These are phyloP conservation scores for Rachycentron canadum DNA, from an alignment of 2,797 vertebrate species.

Conservation along the genomic window DNA sequence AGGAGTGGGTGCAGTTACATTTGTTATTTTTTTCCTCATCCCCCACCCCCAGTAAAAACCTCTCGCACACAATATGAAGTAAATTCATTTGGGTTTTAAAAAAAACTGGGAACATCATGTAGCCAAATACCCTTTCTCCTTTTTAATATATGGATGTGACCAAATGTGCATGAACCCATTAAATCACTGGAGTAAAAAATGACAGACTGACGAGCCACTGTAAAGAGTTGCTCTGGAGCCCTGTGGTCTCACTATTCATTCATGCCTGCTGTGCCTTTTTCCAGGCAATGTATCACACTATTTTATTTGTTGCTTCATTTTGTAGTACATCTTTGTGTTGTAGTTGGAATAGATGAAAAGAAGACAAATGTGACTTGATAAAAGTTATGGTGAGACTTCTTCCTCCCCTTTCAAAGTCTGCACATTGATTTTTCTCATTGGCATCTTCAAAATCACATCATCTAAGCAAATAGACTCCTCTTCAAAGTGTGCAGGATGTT, in stretches of 20 bases:
- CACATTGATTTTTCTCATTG: neutral
- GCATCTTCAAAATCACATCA: neutral
- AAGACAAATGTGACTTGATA: neutral
- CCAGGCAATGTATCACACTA: neutral
- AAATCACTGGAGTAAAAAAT: constrained; percentile 14
- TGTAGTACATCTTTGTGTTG: neutral
- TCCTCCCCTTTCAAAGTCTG: constrained; percentile 14
- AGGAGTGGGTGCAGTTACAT: neutral
- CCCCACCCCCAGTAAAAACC: neutral
- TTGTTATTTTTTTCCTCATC: neutral
- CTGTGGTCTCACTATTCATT: neutral
- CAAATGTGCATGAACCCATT: neutral
- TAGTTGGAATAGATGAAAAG: neutral
- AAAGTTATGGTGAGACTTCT: neutral
- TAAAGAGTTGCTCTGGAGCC: neutral
- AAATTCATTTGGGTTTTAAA: neutral
- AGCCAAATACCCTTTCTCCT: neutral
- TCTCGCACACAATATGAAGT: neutral
- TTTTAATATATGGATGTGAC: neutral
- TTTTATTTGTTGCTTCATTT: constrained; percentile 11
- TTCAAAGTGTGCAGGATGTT: neutral
- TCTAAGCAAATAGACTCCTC: neutral
- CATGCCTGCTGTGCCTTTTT: neutral
- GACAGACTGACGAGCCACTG: neutral
- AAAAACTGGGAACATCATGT: neutral